A percentile compares a stretch with the other conserved stretches of the same genome.
phyloP scores from a whole-genome alignment of 2,888 invertebrate genomes.

The Xanthorhoe designata region DNA sequence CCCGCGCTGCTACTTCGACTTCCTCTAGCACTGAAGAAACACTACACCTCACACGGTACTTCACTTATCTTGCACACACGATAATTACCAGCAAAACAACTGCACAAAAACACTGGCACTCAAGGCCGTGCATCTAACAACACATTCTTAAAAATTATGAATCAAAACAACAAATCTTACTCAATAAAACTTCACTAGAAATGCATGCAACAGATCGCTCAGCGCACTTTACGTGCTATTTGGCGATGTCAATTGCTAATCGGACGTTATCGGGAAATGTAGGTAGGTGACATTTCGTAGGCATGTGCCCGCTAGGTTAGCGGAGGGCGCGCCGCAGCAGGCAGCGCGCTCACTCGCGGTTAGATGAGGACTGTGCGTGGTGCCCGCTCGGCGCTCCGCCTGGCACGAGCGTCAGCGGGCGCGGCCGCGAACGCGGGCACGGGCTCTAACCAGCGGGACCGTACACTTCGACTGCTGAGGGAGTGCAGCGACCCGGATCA shows the following conservation, averaged over 20 bases:
- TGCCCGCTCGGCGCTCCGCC: constrained; percentile 46
- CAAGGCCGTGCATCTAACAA: constrained; percentile 76
- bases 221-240: constrained; percentile 70
- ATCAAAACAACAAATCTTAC: constrained; percentile 57
- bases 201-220: constrained; percentile 52
- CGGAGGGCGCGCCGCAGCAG: constrained; percentile 76
- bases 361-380: constrained; percentile 78
- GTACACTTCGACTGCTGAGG: constrained; percentile 47
- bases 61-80: constrained; percentile 59
- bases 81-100: constrained; percentile 63
- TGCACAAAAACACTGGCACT: constrained; percentile 58
- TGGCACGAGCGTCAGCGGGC: constrained; percentile 49
- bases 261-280: constrained; percentile 71
- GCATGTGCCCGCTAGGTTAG: constrained; percentile 73
- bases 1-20: constrained; percentile 57
- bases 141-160: constrained; percentile 68
- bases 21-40: constrained; percentile 64
- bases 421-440: constrained; percentile 43
- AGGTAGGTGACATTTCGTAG: constrained; percentile 77
- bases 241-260: constrained; percentile 72
- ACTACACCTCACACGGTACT: constrained; percentile 51
- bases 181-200: constrained; percentile 65
- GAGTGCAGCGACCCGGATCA: constrained; percentile 77
- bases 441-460: not conserved
- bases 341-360: constrained; percentile 84